A percentile compares a stretch with the other conserved stretches of the same genome.
Conservation (phyloP, 2,888 invertebrate genomes). For the Papilio elwesi region DNA sequence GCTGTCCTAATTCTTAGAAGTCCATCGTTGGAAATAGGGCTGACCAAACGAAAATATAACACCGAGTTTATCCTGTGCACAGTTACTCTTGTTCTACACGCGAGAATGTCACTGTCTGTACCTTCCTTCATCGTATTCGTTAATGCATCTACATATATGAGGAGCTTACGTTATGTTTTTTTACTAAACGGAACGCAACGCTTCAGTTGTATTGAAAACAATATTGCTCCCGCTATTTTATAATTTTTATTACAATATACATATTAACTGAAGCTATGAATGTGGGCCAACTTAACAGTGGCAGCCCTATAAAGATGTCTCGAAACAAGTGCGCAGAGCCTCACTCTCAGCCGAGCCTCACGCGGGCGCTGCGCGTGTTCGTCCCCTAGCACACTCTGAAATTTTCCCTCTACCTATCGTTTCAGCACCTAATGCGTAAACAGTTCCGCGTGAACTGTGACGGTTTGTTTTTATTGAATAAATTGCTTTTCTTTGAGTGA, state of each 20-base stretch:
- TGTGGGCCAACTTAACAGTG: slow-evolving; percentile 42
- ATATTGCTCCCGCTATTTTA: too few species aligned
- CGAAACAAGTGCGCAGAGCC: slow-evolving; percentile 69
- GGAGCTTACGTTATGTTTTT: too few species aligned
- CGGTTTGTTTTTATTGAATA: slow-evolving; percentile 33
- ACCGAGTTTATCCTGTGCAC: too few species aligned
- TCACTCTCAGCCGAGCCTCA: slow-evolving; percentile 71
- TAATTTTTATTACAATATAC: too few species aligned
- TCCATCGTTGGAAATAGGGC: too few species aligned
- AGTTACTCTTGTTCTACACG: too few species aligned
- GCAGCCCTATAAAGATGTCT: slow-evolving; percentile 65
- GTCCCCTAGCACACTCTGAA: slow-evolving; percentile 45
- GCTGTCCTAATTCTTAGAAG: not conserved
- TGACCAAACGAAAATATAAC: too few species aligned
- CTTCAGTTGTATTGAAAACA: too few species aligned
- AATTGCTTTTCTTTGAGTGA: not conserved
- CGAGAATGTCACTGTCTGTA: too few species aligned
- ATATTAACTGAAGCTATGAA: not conserved
- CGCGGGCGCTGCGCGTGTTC: slow-evolving; percentile 59
- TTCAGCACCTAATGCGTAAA: slow-evolving; percentile 29
- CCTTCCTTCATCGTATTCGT: too few species aligned
- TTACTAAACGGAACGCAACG: not conserved
- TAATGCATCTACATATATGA: too few species aligned
- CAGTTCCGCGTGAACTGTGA: not conserved
- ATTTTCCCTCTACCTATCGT: slow-evolving; percentile 44